A percentile compares a stretch with the other conserved stretches of the same genome.
Evolutionary conservation across 1,140 invertebrate species (phyloP).

Genomic region (Zaprionus ghesquierei): DNA sequence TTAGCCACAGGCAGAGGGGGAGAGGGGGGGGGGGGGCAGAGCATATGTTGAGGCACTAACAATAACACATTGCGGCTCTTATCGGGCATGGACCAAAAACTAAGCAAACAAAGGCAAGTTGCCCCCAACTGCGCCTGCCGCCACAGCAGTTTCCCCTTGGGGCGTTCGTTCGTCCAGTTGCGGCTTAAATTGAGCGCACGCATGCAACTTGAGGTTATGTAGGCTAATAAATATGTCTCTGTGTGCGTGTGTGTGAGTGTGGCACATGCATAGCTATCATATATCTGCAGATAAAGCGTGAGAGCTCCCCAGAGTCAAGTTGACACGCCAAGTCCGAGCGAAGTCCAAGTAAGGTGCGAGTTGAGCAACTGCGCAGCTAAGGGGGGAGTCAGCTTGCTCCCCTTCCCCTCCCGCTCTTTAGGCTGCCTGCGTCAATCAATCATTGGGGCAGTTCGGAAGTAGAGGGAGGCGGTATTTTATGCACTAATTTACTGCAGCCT

Average conservation of each 20-base stretch:
- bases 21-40: not conserved
- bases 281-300: conserved; percentile 34
- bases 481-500: not conserved
- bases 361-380: too few species aligned
- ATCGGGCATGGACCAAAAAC: conserved; percentile 36
- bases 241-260: conserved; percentile 28
- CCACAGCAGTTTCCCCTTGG: conserved; percentile 29
- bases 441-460: not conserved
- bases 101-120: conserved; percentile 12
- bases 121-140: not conserved
- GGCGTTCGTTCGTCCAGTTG: conserved; percentile 37
- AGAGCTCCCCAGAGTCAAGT: conserved; percentile 56
- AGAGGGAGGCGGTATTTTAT: conserved; percentile 29
- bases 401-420: not conserved
- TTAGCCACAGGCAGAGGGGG: conserved; percentile 9
- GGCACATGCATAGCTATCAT: conserved; percentile 1
- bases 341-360: not conserved
- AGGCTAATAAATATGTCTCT: conserved; percentile 4
- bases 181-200: conserved; percentile 65
- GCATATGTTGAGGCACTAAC: conserved; percentile 8
- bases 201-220: conserved; percentile 59
- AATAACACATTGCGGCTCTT: conserved; percentile 58
- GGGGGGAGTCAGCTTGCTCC: too few species aligned
- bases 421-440: conserved; percentile 16
- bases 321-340: conserved; percentile 44